Conservation (phyloP, 2,113 vertebrate genomes). For the Muscicapa adusta region DNA sequence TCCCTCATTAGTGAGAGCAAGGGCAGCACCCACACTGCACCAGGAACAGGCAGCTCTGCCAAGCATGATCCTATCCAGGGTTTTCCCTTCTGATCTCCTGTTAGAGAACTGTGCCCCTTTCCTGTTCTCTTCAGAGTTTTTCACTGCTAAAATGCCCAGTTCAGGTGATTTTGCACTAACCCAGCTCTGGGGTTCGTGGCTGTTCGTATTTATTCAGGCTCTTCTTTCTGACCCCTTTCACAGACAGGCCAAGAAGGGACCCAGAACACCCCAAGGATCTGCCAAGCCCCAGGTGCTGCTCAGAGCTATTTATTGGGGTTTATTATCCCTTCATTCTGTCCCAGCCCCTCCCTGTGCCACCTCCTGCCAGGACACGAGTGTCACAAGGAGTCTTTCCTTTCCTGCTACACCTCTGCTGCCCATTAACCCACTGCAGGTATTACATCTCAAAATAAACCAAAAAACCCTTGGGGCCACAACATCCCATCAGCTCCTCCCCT, state of each 20-base stretch:
- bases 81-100: not conserved
- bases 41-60: not conserved
- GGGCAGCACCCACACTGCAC: not conserved
- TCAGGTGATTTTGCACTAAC: not conserved
- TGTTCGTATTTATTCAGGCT: not conserved
- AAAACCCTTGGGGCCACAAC: conserved; percentile 5
- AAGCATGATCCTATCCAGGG: fast-evolving
- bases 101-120: not conserved
- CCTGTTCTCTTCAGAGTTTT: not conserved
- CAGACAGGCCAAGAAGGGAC: not conserved
- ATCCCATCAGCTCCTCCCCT: conserved; percentile 40
- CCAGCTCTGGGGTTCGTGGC: not conserved
- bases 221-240: not conserved
- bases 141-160: not conserved
- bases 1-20: not conserved
- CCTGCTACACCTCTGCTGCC: not conserved
- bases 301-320: not conserved
- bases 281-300: not conserved
- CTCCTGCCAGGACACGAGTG: not conserved
- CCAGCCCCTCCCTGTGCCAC: not conserved
- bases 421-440: conserved; percentile 1
- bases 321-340: not conserved
- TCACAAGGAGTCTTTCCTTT: not conserved
- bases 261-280: not conserved
- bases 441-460: not conserved